Evolutionary conservation across 2,113 vertebrate species (phyloP), one percentile per base, ranked within the genome.

Genomic region (Podilymbus podiceps): DNA sequence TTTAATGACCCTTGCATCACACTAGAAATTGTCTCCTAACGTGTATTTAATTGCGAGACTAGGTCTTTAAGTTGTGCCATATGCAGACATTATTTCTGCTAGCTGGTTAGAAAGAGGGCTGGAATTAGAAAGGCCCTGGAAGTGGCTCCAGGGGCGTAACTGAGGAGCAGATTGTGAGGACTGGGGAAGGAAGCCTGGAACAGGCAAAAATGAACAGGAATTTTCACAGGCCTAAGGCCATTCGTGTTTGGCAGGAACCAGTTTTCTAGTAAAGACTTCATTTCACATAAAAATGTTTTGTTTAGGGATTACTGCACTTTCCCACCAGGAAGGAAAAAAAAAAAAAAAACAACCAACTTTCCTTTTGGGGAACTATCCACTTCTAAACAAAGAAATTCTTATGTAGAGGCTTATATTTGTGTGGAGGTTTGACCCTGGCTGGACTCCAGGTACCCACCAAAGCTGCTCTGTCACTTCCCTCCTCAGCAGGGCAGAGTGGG

Each of bases 1-100:
- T 89, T 91, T 92, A 95, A 93, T 67, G 79, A 90, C 40, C 24
- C 42, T 53, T 46, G 69, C 52, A 91, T 92, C 95, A 91, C 4
- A 27, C 71, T 85, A 68, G 64, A 78, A 88, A 68, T 52, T 6
- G 6, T 59, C 74, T 95, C 53, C 31, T 82, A 93, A 95, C 0
- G 10, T 49, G 85, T 42, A 73, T 69, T 87, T 95, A 95, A 91
- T 90, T 96, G 76, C 60, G 86, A 90, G 38, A 63, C 30, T 73
- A 55, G 58, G 75, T 64, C 69, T 92, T 85, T 84, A 77, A 78
- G 53, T 38, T 64, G 42, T 83, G 60, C 47, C 66, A 75, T 71
- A 52, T 52, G 68, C 53, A 89, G 64, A 44, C 23, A 18, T 62
- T 77, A 59, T 55, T 91, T 78, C 60, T 84, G 30, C 44, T 68